Percentiles rank a stretch among this genome's conserved stretches.
Evolutionary conservation across 2,797 vertebrate species (phyloP).

Genomic region (Notoglanidium macrostoma): DNA sequence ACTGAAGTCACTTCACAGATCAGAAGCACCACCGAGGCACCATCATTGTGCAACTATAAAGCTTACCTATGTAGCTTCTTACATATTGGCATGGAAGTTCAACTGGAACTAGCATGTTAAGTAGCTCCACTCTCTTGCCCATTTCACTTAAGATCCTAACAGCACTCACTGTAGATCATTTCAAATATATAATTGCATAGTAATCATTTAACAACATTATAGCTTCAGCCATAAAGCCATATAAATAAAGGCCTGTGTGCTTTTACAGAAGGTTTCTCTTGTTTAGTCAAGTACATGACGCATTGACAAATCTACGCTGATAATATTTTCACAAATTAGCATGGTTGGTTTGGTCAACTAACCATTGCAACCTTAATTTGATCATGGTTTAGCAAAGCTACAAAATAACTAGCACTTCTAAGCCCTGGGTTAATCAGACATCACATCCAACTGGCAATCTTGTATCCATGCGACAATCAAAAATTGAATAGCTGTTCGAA

Average conservation of each 20-base stretch:
- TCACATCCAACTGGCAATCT: constrained; percentile 3
- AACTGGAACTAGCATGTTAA: not conserved
- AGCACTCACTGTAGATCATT: not conserved
- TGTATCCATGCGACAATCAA: not conserved
- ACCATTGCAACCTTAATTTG: not conserved
- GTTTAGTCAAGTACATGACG: not conserved
- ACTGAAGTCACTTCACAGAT: not conserved
- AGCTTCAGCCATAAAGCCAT: not conserved
- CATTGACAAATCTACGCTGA: not conserved
- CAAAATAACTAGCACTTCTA: not conserved
- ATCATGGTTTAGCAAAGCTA: not conserved
- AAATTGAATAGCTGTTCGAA: not conserved
- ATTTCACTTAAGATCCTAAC: not conserved
- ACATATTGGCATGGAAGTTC: not conserved
- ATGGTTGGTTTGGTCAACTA: not conserved
- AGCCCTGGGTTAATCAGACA: not conserved
- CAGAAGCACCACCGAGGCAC: not conserved
- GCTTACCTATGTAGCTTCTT: not conserved
- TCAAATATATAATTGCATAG: not conserved
- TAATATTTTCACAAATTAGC: not conserved
- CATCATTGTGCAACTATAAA: too few relatives aligned
- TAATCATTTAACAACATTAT: not conserved
- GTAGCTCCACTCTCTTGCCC: not conserved
- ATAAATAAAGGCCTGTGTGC: not conserved
- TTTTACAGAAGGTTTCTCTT: not conserved